Evolutionary conservation across 2,888 invertebrate species (phyloP), one percentile per base, ranked within the genome.

Genomic region (Epicampocera succincta): DNA sequence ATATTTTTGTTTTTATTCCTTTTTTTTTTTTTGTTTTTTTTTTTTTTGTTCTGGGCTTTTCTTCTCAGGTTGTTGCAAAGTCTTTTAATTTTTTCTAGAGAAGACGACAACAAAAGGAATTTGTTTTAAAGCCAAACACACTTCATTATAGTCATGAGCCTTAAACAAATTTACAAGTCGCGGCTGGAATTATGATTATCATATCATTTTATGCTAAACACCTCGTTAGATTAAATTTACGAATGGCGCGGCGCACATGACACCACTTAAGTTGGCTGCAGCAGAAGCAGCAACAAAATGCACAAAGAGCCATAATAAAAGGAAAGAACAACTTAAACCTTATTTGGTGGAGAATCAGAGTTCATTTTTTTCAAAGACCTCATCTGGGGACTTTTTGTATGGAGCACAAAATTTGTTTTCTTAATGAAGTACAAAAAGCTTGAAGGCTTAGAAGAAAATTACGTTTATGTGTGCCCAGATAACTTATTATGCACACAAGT

Each of bases 171-270:
- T 85, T 85, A 85, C 84, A 85, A 84, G 85, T 86, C 86, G 86
- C 86, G 86, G 85, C 86, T 86, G 85, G 86, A 87, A 87, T 87
- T 87, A 87, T 85, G 85, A 85, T 87, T 87, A 87, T 87, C 85
- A 87, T 87, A 87, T 87, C 86, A 87, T 87, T 87, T 86, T 85
- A 85, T 86, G 86, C 86, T 86, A 86, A 86, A 86, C 86, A 86
- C 86, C 86, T 86, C 86, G 86, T 87, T 86, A 86, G 86, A 87
- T 86, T 84, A 83, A 84, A 84, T 80, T 69, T 63, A 77, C 73
- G 63, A 75, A 83, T 68, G 83, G 80, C 75, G 78, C 80, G 83
- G 83, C 78, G 78, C 80, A 81, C 75, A 81, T 81, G 75, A 78
- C 80, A 83, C 78, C 56, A 58, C 54, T 65, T 29, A 42, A 58